phyloP scores from a whole-genome alignment of 2,888 invertebrate genomes.

The Dynastes grantii region DNA sequence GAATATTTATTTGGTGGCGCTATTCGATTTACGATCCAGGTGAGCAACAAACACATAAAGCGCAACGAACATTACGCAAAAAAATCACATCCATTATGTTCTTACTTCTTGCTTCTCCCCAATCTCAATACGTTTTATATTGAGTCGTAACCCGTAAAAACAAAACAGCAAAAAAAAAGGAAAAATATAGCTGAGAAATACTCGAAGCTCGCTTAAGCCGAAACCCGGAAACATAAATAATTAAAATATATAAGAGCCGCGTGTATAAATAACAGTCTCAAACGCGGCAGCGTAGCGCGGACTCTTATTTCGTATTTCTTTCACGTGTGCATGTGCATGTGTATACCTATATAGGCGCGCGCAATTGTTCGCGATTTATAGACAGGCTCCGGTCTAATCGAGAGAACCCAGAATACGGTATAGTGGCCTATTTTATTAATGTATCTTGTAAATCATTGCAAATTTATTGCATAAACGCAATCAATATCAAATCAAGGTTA shows the following conservation, averaged over 20 bases:
- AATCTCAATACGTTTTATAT: conserved; percentile 8
- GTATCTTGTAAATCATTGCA: conserved; percentile 47
- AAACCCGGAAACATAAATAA: conserved; percentile 49
- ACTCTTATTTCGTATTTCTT: conserved; percentile 43
- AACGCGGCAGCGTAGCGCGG: conserved; percentile 18
- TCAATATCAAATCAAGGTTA: conserved; percentile 52
- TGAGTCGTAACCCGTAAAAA: conserved; percentile 9
- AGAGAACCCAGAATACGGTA: conserved; percentile 51
- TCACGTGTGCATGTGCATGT: conserved; percentile 4
- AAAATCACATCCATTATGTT: conserved; percentile 25
- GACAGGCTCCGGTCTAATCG: conserved; percentile 47
- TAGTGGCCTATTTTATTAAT: conserved; percentile 53
- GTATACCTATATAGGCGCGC: conserved; percentile 7
- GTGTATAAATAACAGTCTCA: conserved; percentile 31
- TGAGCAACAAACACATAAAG: conserved; percentile 13
- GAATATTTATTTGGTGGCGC: background rate
- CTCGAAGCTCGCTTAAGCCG: background rate
- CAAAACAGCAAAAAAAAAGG: conserved; percentile 2
- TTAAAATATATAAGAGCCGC: conserved; percentile 42
- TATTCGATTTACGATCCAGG: conserved; percentile 27
- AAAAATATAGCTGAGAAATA: conserved; percentile 24
- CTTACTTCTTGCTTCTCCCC: conserved; percentile 9
- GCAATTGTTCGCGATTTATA: conserved; percentile 52
- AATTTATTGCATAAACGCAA: conserved; percentile 51
- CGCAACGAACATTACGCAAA: background rate